Conservation (phyloP, 2,113 vertebrate genomes). For the Triplophysa rosa region DNA sequence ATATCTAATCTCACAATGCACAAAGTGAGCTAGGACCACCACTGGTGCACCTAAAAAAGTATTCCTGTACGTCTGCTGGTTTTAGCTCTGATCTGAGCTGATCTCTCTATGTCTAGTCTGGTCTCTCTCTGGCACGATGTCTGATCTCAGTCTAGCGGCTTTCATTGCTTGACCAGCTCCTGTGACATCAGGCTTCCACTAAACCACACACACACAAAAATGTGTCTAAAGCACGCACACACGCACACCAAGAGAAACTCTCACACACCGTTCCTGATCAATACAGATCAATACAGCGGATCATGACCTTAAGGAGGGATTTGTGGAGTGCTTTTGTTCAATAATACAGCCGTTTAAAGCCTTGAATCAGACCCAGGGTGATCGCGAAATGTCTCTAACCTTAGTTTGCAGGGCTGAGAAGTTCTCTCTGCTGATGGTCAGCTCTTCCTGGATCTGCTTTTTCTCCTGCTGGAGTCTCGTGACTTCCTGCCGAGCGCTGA, state of each 20-base stretch:
- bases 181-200: constrained; percentile 48
- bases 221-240: constrained; percentile 8
- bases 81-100: constrained; percentile 49
- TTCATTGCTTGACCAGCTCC: constrained; percentile 52
- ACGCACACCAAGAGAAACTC: constrained; percentile 45
- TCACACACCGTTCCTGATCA: background rate
- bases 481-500: constrained; percentile 58
- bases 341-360: constrained; percentile 31
- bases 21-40: no score
- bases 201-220: constrained; percentile 5
- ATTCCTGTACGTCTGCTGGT: constrained; percentile 57
- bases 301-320: constrained; percentile 55
- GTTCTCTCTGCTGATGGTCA: constrained; percentile 55
- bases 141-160: constrained; percentile 57
- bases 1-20: no score
- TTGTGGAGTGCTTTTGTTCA: constrained; percentile 59
- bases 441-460: constrained; percentile 51
- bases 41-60: background rate
- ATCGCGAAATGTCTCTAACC: constrained; percentile 57
- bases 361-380: background rate
- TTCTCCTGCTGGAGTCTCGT: constrained; percentile 58
- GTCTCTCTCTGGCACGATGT: constrained; percentile 50
- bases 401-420: constrained; percentile 61
- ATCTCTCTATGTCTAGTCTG: constrained; percentile 55
- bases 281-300: constrained; percentile 70